Evolutionary conservation across 2,113 vertebrate genomes (phyloP), one percentile per base, ranked within the genome.

Genomic region (Loxodonta africana): DNA sequence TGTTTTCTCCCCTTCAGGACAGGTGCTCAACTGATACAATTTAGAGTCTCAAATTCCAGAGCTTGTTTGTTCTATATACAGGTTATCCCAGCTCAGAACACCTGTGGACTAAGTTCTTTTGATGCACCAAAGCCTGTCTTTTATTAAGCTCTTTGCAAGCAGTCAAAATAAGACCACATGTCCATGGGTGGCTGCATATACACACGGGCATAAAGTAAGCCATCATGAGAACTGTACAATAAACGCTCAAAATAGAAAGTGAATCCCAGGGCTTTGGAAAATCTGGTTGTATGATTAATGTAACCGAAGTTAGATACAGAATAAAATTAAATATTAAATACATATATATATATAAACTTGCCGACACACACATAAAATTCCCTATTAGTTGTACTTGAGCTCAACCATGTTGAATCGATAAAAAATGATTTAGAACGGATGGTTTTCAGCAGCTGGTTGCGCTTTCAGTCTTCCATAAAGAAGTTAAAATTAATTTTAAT

Each of bases 401-500:
- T 97, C 98, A 97, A 98, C 97, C 96, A 95, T 96, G 96, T 98
- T 98, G 98, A 98, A 98, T 98, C 97, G 85, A 98, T 98, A 95
- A 98, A 97, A 98, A 95, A 93, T 91, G 98, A 98, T 98, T 98
- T 98, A 98, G 97, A 97, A 94, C 17, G 88, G 86, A 96, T 97
- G 96, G 95, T 97, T 98, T 96, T 80, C 97, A 97, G 93, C 95
- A 98, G 90, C 97, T 98, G 97, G 97, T 98, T 98, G 97, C 20
- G 53, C 94, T 98, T 98, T 91, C 98, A 97, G 97, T 98, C 98
- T 98, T 97, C 98, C 98, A 98, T 98, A 98, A 98, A 98, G 97
- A 97, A 98, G 96, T 98, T 98, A 97, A 97, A 98, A 98, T 99
- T 98, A 98, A 98, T 99, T 98, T 98, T 98, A 98, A 98, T 99